Conservation (phyloP, 2,113 vertebrate species). For the Aphyosemion australe region DNA sequence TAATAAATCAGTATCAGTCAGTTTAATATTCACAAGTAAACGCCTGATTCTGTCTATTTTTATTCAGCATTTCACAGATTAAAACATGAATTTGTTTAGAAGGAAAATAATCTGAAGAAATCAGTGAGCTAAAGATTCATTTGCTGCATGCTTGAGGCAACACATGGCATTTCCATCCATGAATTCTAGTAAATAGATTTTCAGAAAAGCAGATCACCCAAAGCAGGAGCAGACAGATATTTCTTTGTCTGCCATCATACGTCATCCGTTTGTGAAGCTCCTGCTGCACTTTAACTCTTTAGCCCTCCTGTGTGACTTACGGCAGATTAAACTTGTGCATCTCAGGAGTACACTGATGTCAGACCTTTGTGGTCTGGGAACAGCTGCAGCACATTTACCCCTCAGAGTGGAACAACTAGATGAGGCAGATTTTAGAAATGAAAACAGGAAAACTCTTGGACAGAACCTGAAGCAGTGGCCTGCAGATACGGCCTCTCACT, state of each 20-base stretch:
- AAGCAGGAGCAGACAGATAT: neutral
- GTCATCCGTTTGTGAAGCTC: neutral
- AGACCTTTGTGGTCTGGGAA: slow-evolving; percentile 14
- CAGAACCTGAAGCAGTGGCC: slow-evolving; percentile 39
- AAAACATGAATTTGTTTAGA: neutral
- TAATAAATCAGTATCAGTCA: neutral
- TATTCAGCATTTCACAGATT: neutral
- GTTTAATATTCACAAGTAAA: neutral
- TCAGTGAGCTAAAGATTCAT: neutral
- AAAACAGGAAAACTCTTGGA: slow-evolving; percentile 63
- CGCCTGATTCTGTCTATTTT: neutral
- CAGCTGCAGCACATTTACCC: slow-evolving; percentile 19
- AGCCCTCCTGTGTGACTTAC: slow-evolving; percentile 6
- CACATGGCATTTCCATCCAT: neutral
- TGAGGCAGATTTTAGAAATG: slow-evolving; percentile 55
- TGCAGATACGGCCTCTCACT: slow-evolving; percentile 34
- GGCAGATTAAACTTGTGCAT: neutral
- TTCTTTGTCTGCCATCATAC: neutral
- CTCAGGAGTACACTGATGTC: neutral
- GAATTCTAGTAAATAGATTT: neutral
- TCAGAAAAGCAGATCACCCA: neutral
- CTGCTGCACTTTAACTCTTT: neutral
- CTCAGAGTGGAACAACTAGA: slow-evolving; percentile 40
- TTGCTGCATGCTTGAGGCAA: neutral
- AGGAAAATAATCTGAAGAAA: neutral